Evolutionary conservation across 2,113 vertebrate species (phyloP).

Genomic region (Rousettus leschenaultii): DNA sequence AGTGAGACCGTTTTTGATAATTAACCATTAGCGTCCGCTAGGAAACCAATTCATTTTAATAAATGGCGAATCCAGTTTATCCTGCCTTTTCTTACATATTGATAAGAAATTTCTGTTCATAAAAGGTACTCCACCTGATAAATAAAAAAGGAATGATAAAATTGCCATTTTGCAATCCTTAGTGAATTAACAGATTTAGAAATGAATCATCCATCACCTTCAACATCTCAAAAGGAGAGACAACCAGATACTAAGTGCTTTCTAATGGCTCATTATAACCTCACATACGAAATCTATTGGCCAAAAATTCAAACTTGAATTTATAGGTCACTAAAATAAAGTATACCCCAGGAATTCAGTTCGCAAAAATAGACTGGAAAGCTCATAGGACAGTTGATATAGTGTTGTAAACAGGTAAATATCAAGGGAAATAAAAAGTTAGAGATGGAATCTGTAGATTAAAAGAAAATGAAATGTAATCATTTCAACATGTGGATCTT

Average conservation of each 20-base stretch:
- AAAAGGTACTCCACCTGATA: slow-evolving; percentile 9
- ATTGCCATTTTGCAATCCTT: not conserved
- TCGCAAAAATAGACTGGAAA: not conserved
- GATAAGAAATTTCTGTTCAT: not conserved
- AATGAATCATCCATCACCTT: not conserved
- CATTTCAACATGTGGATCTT: not conserved
- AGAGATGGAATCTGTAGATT: not conserved
- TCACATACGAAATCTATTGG: not conserved
- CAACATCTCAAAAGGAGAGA: slow-evolving; percentile 20
- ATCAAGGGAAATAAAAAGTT: not conserved
- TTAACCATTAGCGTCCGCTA: not conserved
- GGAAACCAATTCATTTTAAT: not conserved
- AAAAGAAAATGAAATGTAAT: slow-evolving; percentile 26
- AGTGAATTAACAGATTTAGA: not conserved
- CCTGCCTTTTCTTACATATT: not conserved
- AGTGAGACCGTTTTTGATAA: not conserved
- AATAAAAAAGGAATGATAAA: not conserved
- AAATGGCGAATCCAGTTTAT: slow-evolving; percentile 10
- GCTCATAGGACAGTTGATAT: not conserved
- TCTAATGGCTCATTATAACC: not conserved
- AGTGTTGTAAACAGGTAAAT: not conserved
- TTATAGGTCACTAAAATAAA: not conserved
- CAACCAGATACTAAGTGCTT: not conserved
- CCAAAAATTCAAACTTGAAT: slow-evolving; percentile 4
- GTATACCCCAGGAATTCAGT: not conserved